phyloP scores from a whole-genome alignment of 2,113 vertebrate species.

The Alaudala cheleensis region DNA sequence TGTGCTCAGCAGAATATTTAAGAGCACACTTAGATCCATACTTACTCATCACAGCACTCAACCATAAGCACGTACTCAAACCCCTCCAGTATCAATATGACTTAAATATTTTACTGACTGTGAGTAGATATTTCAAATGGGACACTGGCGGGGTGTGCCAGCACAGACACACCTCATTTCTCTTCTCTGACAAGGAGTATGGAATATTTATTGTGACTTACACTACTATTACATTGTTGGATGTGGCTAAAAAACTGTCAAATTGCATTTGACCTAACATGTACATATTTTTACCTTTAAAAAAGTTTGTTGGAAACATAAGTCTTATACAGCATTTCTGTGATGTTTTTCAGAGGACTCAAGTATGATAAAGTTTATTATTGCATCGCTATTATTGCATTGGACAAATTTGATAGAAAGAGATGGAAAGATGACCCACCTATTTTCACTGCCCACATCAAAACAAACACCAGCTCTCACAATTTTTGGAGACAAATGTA shows the following conservation, averaged over 20 bases:
- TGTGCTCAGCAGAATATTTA: conserved; percentile 52
- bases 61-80: neutral
- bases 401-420: neutral
- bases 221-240: neutral
- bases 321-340: neutral
- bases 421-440: neutral
- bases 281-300: neutral
- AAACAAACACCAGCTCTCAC: neutral
- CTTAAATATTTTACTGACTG: neutral
- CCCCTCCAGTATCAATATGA: conserved; percentile 2
- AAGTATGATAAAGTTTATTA: neutral
- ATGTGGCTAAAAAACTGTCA: neutral
- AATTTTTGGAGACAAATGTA: neutral
- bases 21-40: conserved; percentile 4
- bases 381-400: neutral
- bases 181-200: neutral
- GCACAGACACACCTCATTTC: neutral
- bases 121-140: neutral
- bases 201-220: neutral
- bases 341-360: neutral
- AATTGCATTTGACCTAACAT: neutral
- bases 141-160: neutral
- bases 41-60: neutral
- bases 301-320: neutral
- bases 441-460: neutral